A percentile compares a stretch with the other conserved stretches of the same genome.
Evolutionary conservation across 2,888 invertebrate genomes (phyloP).

Genomic region (Clanis bilineata): DNA sequence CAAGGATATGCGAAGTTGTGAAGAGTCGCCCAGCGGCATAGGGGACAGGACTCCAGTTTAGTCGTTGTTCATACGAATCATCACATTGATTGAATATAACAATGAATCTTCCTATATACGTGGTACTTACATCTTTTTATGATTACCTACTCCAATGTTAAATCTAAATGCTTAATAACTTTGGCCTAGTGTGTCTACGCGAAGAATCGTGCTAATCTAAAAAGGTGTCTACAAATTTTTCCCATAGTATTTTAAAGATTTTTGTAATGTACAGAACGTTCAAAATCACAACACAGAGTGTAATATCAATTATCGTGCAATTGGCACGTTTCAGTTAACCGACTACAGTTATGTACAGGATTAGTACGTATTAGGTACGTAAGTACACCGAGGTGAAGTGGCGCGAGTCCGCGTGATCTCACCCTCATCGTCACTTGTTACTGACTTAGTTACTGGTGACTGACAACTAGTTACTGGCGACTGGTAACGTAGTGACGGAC

Average conservation of each 20-base stretch:
- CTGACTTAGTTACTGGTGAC: neutral
- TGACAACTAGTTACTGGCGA: neutral
- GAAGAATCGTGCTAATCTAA: constrained; percentile 82
- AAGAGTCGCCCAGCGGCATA: constrained; percentile 61
- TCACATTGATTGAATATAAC: constrained; percentile 77
- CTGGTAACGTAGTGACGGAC: constrained; percentile 26
- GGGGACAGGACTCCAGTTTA: constrained; percentile 62
- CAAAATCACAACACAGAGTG: constrained; percentile 84
- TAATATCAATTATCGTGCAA: constrained; percentile 80
- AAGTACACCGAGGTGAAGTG: constrained; percentile 39
- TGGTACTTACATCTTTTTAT: constrained; percentile 67
- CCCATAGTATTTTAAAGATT: constrained; percentile 69
- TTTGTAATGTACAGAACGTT: constrained; percentile 81
- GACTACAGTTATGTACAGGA: constrained; percentile 60
- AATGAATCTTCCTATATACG: constrained; percentile 72
- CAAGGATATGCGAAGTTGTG: constrained; percentile 82
- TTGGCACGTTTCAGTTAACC: constrained; percentile 68
- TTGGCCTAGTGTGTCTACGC: constrained; percentile 78
- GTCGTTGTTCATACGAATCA: constrained; percentile 78
- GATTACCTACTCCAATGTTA: constrained; percentile 67
- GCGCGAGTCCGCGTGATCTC: constrained; percentile 19
- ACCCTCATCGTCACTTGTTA: neutral
- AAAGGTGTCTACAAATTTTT: constrained; percentile 74
- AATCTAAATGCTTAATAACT: constrained; percentile 75
- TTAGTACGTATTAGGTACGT: constrained; percentile 61